Evolutionary conservation across 2,888 invertebrate species (phyloP).

Genomic region (Lymantria monacha): DNA sequence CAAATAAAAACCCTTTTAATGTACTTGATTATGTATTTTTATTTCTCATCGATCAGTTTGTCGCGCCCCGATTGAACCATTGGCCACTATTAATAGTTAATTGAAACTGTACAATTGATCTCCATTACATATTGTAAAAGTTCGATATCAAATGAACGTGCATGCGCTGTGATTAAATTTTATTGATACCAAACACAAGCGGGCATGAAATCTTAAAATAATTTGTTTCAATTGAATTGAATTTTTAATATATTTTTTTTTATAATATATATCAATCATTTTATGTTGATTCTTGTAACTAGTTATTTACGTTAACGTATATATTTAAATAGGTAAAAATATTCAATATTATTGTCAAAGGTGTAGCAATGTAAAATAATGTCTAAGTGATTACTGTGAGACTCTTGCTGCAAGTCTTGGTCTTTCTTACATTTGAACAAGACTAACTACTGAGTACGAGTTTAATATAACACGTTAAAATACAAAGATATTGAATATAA

Average conservation of each 20-base stretch:
- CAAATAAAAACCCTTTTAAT: neutral
- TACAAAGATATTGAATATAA: too few relatives aligned
- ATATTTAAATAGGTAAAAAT: too few relatives aligned
- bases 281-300: conserved; percentile 8
- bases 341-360: too few relatives aligned
- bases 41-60: conserved; percentile 46
- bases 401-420: too few relatives aligned
- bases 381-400: too few relatives aligned
- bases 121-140: conserved; percentile 75
- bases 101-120: conserved; percentile 77
- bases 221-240: conserved; percentile 72
- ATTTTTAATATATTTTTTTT: conserved; percentile 36
- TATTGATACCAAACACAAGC: conserved; percentile 65
- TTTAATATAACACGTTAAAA: too few relatives aligned
- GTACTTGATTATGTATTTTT: conserved; percentile 10
- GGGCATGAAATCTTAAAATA: conserved; percentile 65
- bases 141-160: conserved; percentile 65
- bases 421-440: too few relatives aligned
- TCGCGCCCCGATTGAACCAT: conserved; percentile 67
- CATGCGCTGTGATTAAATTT: conserved; percentile 64
- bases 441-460: too few relatives aligned
- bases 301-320: too few relatives aligned
- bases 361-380: too few relatives aligned
- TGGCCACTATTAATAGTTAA: conserved; percentile 67
- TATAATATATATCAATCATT: conserved; percentile 4